A percentile compares a stretch with the other conserved stretches of the same genome.
Evolutionary conservation across 2,797 vertebrate species (phyloP).

Genomic region (Molossus molossus): DNA sequence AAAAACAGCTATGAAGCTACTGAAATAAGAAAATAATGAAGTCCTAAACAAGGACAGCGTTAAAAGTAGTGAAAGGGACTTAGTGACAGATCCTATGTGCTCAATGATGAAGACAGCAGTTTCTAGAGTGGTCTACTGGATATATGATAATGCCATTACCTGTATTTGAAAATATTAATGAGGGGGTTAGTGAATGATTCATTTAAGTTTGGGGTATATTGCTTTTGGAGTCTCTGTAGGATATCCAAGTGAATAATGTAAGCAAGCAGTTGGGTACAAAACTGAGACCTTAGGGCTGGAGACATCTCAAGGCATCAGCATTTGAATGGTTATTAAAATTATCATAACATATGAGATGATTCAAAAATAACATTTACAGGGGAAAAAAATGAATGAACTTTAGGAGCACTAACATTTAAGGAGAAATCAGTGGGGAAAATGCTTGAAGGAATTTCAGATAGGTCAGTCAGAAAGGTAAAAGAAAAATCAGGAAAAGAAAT

Average conservation of each 20-base stretch:
- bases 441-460: conserved; percentile 53
- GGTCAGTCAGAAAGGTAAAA: conserved; percentile 11
- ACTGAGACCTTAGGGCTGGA: not conserved
- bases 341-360: not conserved
- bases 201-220: conserved; percentile 44
- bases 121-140: not conserved
- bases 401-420: conserved; percentile 31
- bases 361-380: conserved; percentile 52
- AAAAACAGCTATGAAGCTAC: not conserved
- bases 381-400: conserved; percentile 44
- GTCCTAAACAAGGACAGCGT: not conserved
- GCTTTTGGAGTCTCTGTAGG: conserved; percentile 18
- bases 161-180: conserved; percentile 29
- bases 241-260: conserved; percentile 22
- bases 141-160: conserved; percentile 8
- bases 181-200: not conserved
- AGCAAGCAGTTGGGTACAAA: conserved; percentile 12
- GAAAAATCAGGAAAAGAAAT: conserved; percentile 37
- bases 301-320: conserved; percentile 7
- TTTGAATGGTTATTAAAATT: conserved; percentile 59
- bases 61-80: conserved; percentile 12
- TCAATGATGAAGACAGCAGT: conserved; percentile 38
- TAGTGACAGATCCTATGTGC: not conserved
- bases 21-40: conserved; percentile 57
- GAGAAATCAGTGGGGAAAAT: conserved; percentile 53